phyloP scores from a whole-genome alignment of 2,888 invertebrate species.

The Papilio protenor region DNA sequence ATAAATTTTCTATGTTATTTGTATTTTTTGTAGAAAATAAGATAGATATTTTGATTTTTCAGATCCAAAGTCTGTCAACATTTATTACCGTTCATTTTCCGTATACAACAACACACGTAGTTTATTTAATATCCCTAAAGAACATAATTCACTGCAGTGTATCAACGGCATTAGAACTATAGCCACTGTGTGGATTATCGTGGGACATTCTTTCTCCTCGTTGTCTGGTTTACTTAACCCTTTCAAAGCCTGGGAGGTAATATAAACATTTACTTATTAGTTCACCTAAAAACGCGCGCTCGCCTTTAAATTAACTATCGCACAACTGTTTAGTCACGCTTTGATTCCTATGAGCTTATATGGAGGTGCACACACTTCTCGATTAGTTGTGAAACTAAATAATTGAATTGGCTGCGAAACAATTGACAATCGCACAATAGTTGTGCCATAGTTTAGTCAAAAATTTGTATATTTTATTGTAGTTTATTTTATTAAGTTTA shows the following conservation, averaged over 20 bases:
- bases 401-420: too few relatives aligned
- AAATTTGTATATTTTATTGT: too few relatives aligned
- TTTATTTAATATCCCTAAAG: conserved; percentile 29
- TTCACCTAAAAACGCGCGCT: too few relatives aligned
- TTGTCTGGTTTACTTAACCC: conserved; percentile 41
- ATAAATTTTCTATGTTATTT: not conserved
- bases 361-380: too few relatives aligned
- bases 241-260: conserved; percentile 54
- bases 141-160: conserved; percentile 19
- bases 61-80: conserved; percentile 29
- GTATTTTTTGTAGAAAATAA: not conserved
- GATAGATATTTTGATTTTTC: not conserved
- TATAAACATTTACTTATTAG: too few relatives aligned
- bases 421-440: too few relatives aligned
- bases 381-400: too few relatives aligned
- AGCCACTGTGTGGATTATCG: conserved; percentile 60
- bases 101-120: conserved; percentile 36
- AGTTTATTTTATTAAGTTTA: not conserved
- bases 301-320: too few relatives aligned
- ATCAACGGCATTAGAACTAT: conserved; percentile 59
- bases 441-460: too few relatives aligned
- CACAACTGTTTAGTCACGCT: too few relatives aligned
- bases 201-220: conserved; percentile 40
- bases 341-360: too few relatives aligned
- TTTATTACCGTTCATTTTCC: conserved; percentile 25